A percentile compares a stretch with the other conserved stretches of the same genome.
These are phyloP conservation scores for Sylvilagus bachmani DNA, from an alignment of 2,113 vertebrate genomes.

Conservation along the genomic window DNA sequence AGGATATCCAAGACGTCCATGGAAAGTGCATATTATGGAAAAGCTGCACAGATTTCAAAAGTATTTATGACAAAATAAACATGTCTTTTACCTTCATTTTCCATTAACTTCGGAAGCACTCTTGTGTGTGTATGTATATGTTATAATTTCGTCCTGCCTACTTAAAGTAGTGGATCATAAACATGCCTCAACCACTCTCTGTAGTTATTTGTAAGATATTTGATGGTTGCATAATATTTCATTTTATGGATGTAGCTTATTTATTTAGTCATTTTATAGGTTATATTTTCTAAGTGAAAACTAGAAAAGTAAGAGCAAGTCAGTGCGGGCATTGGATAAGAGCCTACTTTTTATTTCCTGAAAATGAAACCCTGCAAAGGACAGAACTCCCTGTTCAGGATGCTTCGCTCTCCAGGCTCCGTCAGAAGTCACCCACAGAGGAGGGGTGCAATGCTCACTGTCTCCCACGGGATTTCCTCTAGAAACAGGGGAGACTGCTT, in stretches of 20 bases:
- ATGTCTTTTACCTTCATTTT: no score
- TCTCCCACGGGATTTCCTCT: not conserved
- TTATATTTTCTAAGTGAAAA: conserved; percentile 28
- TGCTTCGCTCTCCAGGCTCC: not conserved
- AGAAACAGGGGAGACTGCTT: not conserved
- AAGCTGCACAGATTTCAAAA: no score
- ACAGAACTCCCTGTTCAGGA: not conserved
- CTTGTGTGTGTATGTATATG: not conserved
- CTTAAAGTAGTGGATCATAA: not conserved
- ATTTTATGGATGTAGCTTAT: not conserved
- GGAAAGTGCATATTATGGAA: no score
- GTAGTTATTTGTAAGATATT: not conserved
- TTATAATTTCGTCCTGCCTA: not conserved
- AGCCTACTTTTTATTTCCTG: not conserved
- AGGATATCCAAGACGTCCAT: no score
- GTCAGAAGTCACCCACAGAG: not conserved
- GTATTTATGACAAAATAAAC: no score
- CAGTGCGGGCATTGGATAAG: not conserved
- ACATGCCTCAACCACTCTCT: not conserved
- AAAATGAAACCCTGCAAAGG: not conserved
- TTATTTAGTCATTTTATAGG: not conserved
- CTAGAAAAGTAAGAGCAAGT: not conserved
- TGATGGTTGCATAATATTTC: not conserved
- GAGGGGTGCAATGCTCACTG: not conserved
- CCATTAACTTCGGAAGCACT: no score